Evolutionary conservation across 2,113 vertebrate species (phyloP), one percentile per base, ranked within the genome.

Genomic region (Trogon melanurus): DNA sequence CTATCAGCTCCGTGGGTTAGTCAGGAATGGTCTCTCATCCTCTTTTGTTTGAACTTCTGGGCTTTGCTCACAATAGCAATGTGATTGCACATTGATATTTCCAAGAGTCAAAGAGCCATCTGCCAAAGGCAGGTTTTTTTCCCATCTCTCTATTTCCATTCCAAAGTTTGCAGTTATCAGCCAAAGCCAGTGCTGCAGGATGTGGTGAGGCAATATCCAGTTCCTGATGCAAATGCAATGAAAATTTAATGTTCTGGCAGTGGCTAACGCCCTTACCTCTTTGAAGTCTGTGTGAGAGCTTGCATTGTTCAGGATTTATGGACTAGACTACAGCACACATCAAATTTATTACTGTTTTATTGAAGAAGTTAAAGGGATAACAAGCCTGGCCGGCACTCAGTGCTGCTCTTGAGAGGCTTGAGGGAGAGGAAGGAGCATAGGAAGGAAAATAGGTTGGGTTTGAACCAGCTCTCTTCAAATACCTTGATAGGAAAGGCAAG

Each of bases 191-290:
- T 0, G 0, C 74, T 83, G 64, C 65, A n/a, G 69, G 72, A 51
- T 0, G 2, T 84, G 86, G 70, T 67, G 88, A 93, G 88, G 76
- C 92, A 93, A 85, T 30, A 75, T 44, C 69, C 69, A 56, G 6
- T 36, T 95, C 76, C 73, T 71, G 72, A 88, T 90, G 79, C 62
- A 91, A 93, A 83, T 18, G 47, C 72, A 84, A 65, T 88, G 83
- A 92, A 88, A 94, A 76, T 93, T 70, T 94, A 93, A 94, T 84
- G 93, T 75, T 78, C 72, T 93, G 75, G 54, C 85, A 86, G 10
- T 8, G 45, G 57, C 64, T 85, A 32, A 93, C 4, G 15, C 47
- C 53, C 36, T 85, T 44, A 41, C 67, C 76, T 60, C 90, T 95
- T 91, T 92, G 85, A 95, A 88, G 76, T 79, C 61, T 75, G 16